These are phyloP conservation scores for Chauna torquata DNA, from an alignment of 2,113 vertebrate genomes.

Conservation along the genomic window DNA sequence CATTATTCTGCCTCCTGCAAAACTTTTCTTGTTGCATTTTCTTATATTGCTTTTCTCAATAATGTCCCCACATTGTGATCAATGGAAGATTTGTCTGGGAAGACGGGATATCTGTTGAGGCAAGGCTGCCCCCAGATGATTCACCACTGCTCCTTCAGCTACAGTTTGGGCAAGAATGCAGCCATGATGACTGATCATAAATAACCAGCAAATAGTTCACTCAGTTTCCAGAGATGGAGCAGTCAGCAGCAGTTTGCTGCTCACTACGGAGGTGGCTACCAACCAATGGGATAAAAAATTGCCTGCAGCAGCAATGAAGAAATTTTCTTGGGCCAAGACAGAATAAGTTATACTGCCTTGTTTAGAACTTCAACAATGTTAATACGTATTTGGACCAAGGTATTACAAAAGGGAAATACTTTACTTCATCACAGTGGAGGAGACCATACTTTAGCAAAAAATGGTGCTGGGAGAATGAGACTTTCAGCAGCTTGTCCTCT, in stretches of 20 bases:
- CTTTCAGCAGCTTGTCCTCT: neutral
- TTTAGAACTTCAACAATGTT: neutral
- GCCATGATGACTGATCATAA: neutral
- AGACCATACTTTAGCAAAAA: neutral
- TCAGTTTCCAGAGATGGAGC: neutral
- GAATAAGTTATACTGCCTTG: neutral
- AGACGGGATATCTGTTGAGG: neutral
- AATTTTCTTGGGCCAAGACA: neutral
- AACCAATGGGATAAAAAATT: neutral
- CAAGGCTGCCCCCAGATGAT: fast-evolving
- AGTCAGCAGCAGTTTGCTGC: neutral
- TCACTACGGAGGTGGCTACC: neutral
- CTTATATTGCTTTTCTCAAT: neutral
- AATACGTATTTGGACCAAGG: neutral
- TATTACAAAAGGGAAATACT: neutral
- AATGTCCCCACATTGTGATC: neutral
- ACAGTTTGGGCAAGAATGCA: neutral
- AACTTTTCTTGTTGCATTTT: neutral
- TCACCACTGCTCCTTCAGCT: neutral
- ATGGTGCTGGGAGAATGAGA: neutral
- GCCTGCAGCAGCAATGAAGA: neutral
- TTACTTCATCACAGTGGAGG: neutral
- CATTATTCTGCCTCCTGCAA: neutral
- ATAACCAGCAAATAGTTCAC: neutral
- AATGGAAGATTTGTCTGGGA: neutral